Base-by-base conservation (phyloP, 2,113 vertebrate species). In the Anguilla rostrata region DNA sequence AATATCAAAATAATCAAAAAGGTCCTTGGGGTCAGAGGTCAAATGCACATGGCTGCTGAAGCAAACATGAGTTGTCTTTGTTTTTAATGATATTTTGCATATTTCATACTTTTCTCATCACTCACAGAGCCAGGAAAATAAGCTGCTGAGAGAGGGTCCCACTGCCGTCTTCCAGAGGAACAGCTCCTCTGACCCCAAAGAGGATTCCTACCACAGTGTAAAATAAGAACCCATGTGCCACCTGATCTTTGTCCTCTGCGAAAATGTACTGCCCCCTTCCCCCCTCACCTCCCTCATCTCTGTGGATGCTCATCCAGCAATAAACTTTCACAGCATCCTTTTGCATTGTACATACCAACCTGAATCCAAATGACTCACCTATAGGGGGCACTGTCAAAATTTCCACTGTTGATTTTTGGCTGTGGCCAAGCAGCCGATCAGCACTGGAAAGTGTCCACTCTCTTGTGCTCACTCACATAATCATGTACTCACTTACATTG, bases 101-200 rank as follows among this genome's bases (percentile, higher is more conserved):
- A 16, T 60, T 60, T 14, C n/a, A n/a, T n/a, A n/a, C n/a, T 56
- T 89, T 34, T 78, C 63, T 81, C 81, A 91, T 89, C 83, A 29
- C 88, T 89, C 34, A 0, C 94, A 98, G 98, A 99, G 80, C 94
- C 95, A 8, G 97, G 97, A 90, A 93, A 94, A 26, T 96, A 95
- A 83, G 90, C 94, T 29, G 92, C 93, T n/a, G 97, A 98, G 81
- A 94, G 96, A 79, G 93, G 95, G 60, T 91, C 92, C 85, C 75
- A 93, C 78, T 90, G 91, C 0, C 87, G 92, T 39, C 46, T 95
- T 88, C 94, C 96, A 22, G 93, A 97, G 22, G 93, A 94, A 66
- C 91, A 95, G 96, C 83, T 95, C 96, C 11, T 94, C 93, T 92
- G 95, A 95, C 81, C 95, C 95, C 90, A 98, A 97, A 92, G 97